Evolutionary conservation across 2,113 vertebrate species (phyloP).

Genomic region (Hystrix brachyura): DNA sequence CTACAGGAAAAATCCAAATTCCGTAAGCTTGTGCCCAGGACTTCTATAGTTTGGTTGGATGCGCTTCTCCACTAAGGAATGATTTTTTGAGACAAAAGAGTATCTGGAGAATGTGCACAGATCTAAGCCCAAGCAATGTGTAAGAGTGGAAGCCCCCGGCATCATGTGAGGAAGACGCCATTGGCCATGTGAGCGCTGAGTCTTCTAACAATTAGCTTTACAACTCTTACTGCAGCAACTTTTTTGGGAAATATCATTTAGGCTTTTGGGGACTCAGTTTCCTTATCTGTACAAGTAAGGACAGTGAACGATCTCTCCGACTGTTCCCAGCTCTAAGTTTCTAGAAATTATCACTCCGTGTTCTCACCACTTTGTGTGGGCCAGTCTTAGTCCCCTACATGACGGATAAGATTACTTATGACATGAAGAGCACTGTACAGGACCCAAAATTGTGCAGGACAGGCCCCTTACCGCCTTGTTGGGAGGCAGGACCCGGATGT

Average conservation of each 20-base stretch:
- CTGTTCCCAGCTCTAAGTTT: not conserved
- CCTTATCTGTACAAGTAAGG: not conserved
- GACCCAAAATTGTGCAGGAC: too few species aligned
- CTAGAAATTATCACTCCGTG: not conserved
- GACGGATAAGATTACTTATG: not conserved
- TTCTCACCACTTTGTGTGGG: not conserved
- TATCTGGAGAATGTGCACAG: not conserved
- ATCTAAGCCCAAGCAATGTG: not conserved
- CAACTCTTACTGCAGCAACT: not conserved
- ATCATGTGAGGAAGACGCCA: not conserved
- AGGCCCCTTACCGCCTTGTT: not conserved
- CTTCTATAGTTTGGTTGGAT: not conserved
- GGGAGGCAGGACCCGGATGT: not conserved
- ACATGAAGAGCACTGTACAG: not conserved
- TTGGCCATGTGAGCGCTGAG: not conserved
- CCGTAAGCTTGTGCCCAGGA: not conserved
- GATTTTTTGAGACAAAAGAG: not conserved
- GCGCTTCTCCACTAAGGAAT: not conserved
- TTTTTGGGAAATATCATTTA: not conserved
- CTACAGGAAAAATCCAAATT: not conserved
- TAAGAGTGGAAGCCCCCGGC: not conserved
- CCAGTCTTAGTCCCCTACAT: too few species aligned
- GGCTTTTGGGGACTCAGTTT: not conserved
- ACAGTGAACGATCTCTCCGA: not conserved
- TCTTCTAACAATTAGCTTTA: not conserved